Evolutionary conservation across 2,113 vertebrate species (phyloP), one percentile per base, ranked within the genome.

Genomic region (Calyptomena viridis): DNA sequence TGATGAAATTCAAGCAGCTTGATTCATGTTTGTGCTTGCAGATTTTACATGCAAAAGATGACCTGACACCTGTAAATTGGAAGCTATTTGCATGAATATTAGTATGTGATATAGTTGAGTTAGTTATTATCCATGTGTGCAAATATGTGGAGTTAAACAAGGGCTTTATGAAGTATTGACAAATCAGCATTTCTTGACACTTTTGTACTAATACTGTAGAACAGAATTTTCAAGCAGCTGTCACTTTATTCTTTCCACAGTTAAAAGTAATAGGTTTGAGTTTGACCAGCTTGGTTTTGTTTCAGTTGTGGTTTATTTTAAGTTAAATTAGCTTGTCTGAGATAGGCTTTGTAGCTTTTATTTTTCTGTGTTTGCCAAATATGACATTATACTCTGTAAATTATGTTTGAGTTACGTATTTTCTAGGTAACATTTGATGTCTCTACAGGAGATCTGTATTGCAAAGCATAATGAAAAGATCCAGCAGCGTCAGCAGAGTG

Each of bases 381-480:
- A 33, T 16, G 52, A 33, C 8, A 12, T 55, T 79, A 52, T 37
- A 39, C 22, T 18, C 71, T 47, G 47, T 60, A 94, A 59, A 74
- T 82, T 13, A 6, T 76, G 30, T 33, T 40, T 79, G 46, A 73
- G 69, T 74, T 69, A 49, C 22, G 6, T 84, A 49, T 90, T 63
- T 87, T 91, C 90, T 79, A 53, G 40, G 40, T 63, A 90, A 86
- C 6, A 15, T 93, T 93, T 96, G 92, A 30, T 97, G 24, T 97
- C 62, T 78, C 85, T 93, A 60, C 75, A 99, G 99, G 99, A 99
- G 97, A 99, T 99, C 88, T 99, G 99, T 94, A 98, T 99, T 1
- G 97, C 98, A 97, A 99, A 99, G 95, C 99, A 99, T 98, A 98
- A 98, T 84, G 99, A 99, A 97, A 99, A 99, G 97, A 97, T 98